Evolutionary conservation across 2,888 invertebrate species (phyloP), one percentile per base, ranked within the genome.

Genomic region (Harmothoe impar): DNA sequence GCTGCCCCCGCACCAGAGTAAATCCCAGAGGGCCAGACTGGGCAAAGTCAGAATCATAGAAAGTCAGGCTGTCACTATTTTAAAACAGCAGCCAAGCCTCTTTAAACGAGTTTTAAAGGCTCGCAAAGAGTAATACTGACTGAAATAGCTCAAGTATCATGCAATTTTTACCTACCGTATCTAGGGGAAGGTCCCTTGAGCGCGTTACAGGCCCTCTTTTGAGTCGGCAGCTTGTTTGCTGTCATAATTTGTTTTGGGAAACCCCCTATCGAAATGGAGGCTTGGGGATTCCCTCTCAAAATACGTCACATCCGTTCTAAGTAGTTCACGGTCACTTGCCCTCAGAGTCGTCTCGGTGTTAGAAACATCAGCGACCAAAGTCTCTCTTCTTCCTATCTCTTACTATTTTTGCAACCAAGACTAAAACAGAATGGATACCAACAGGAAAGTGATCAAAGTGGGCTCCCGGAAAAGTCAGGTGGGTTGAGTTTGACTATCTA

Each of bases 401-500:
- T 84, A 33, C 35, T 23, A 52, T 81, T 31, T 54, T 15, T 86
- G 1, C 52, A 86, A 31, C 17, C 43, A 35, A 84, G 25, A 51
- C 3, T 43, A 10, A 7, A 12, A 1, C 43, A 86, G 7, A 12
- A 56, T 52, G 86, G 54, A 86, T 29, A 54, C 25, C 17, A 29
- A 25, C 20, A 29, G 5, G 31, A 86, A 52, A 54, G 29, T 86
- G 12, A 31, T 52, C 0, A 52, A 23, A 20, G 86, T 86, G 1
- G 86, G 86, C 0, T 86, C 86, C n/a, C 7, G 86, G 20, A 86
- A 86, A 86, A 86, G 86, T 31, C 86, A 52, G 86, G 86, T 86
- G 33, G 29, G 86, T 86, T 12, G 20, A 51, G 20, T 84, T 7
- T n/a, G n/a, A n/a, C n/a, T n/a, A n/a, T n/a, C n/a, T n/a, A n/a